Base-by-base conservation (phyloP, 2,888 invertebrate species). In the Lasioglossum oenotherae region DNA sequence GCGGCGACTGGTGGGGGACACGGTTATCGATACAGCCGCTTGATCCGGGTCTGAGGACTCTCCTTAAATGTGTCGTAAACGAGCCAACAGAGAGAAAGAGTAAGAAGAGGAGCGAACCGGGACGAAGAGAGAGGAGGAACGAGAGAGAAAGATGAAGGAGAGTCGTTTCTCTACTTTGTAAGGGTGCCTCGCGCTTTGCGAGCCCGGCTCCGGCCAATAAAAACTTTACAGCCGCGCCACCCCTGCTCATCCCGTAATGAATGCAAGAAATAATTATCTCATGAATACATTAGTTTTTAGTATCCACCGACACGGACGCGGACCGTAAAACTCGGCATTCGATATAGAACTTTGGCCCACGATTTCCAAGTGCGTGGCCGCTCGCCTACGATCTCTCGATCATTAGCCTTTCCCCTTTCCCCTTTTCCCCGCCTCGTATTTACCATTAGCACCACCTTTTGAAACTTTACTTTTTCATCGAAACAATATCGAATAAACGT, bases 211-310 rank as follows among this genome's bases (percentile, higher is more conserved):
- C 71, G 76, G 79, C 89, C 89, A 91, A 91, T 92, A 93, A 93
- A 93, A 93, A 89, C 87, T 93, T 93, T 92, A 93, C 91, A 91
- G 89, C 91, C 80, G 74, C 83, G 87, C 44, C 44, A 38, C 72
- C 72, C 72, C 27, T 72, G 44, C 72, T 27, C 92, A 81, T 76
- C 85, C 77, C 86, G 89, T 93, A 93, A 93, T 93, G 92, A 92
- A 93, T 93, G 93, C 94, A 93, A 93, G 93, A 94, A 93, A 93
- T 93, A 93, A 94, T 94, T 94, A 94, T 93, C 93, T 94, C 93
- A 93, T 93, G 93, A 93, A 94, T 94, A 93, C 92, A 93, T 93
- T 93, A 94, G 90, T 93, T 93, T 71, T 93, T 93, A 93, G 90
- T 93, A 92, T 91, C 93, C 86, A 75, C 89, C 92, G 89, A 91